Base-by-base conservation (phyloP, 2,888 invertebrate species). In the Podabrus alpinus region DNA sequence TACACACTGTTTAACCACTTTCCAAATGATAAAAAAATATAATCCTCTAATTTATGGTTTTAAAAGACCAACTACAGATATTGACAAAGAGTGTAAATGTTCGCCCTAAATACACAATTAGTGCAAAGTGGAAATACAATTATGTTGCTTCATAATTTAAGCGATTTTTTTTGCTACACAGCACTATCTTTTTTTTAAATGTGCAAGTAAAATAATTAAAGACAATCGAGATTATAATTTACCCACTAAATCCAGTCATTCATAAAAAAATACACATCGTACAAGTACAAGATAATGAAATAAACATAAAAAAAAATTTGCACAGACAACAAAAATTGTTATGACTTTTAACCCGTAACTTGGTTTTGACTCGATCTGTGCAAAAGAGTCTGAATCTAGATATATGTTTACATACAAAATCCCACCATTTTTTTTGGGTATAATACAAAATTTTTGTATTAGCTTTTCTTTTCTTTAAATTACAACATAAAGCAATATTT, bases 11-110 rank as follows among this genome's bases (percentile, higher is more conserved):
- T 75, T 76, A 62, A 68, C 76, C 73, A 76, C 74, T 68, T 76
- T 74, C 73, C 76, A 76, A 73, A 73, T 72, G 74, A 76, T 76
- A 76, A 74, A 76, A 76, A 76, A 76, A 74, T 76, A 74, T 74
- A 76, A 76, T 76, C 70, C 45, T 76, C 73, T 76, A 73, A 71
- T 73, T 73, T 73, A 45, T 72, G 70, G 45, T 64, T 61, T 70
- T 68, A 60, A 60, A 69, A 29, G 69, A 72, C 75, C 69, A 69
- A 67, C 70, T 76, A 76, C 68, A 67, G 25, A 71, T 73, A 73
- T 73, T 74, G 71, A 70, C 68, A 73, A 64, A 73, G 68, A 76
- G 64, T 73, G 71, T 72, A 75, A 75, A 69, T 61, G 68, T 73
- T 72, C 66, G 60, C 72, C 68, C 72, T 69, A 75, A 24, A 72